A percentile compares a stretch with the other conserved stretches of the same genome.
Conservation (phyloP, 2,888 invertebrate species). For the Stramonita haemastoma region DNA sequence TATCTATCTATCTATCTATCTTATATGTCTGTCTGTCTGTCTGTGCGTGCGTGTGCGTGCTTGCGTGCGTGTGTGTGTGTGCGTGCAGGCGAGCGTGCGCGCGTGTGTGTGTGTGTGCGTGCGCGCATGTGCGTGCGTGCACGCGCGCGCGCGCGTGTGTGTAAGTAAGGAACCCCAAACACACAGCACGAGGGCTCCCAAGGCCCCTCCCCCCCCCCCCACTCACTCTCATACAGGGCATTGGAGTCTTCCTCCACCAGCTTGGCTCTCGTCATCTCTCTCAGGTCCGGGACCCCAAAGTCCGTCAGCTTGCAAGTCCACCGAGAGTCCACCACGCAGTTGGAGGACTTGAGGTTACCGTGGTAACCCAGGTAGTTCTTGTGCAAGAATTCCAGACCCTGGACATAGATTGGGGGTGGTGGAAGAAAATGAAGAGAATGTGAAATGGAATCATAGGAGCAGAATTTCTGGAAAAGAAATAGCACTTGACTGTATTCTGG, state of each 20-base stretch:
- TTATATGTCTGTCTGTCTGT: background rate
- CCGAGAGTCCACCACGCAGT: constrained; percentile 75
- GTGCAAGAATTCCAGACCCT: constrained; percentile 74
- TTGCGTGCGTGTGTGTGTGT: background rate
- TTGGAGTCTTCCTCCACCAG: constrained; percentile 16
- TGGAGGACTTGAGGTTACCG: constrained; percentile 74
- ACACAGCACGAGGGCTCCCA: too few relatives aligned
- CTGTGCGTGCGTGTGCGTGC: background rate
- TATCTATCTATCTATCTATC: constrained; percentile 9
- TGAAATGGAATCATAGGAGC: background rate
- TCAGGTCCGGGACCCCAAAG: constrained; percentile 67
- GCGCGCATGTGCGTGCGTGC: background rate
- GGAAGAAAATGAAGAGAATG: background rate
- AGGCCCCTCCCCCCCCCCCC: background rate
- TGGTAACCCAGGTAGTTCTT: constrained; percentile 71
- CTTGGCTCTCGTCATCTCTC: constrained; percentile 45
- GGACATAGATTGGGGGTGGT: background rate
- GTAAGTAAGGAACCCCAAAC: background rate
- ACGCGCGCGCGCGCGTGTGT: background rate
- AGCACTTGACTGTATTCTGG: too few relatives aligned
- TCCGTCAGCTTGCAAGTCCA: constrained; percentile 76
- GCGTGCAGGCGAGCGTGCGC: background rate
- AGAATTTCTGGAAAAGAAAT: background rate
- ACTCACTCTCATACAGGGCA: constrained; percentile 18
- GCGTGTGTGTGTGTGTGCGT: background rate